Evolutionary conservation across 2,113 vertebrate genomes (phyloP).

Genomic region (Dromaius novaehollandiae): DNA sequence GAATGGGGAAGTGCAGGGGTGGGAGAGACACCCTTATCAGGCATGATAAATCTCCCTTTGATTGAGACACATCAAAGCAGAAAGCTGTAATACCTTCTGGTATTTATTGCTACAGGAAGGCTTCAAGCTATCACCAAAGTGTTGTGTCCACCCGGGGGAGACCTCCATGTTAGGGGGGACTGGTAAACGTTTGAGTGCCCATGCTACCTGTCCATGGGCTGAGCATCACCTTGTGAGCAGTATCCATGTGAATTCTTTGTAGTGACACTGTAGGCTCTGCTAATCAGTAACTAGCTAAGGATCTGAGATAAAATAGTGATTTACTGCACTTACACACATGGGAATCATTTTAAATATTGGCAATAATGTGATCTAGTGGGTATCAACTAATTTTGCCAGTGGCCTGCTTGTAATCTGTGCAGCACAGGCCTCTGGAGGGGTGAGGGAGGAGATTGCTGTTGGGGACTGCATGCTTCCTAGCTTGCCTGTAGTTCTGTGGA

Average conservation of each 20-base stretch:
- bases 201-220: neutral
- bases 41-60: neutral
- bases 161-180: neutral
- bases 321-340: neutral
- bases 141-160: neutral
- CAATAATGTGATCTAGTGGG: rapidly evolving
- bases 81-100: neutral
- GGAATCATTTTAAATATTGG: neutral
- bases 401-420: neutral
- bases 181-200: neutral
- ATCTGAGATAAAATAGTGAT: neutral
- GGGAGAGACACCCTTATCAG: neutral
- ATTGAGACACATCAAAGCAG: neutral
- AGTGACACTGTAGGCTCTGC: neutral
- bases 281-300: neutral
- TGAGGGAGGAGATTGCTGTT: neutral
- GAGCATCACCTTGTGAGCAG: neutral
- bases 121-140: neutral
- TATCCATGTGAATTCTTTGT: neutral
- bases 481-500: neutral
- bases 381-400: neutral
- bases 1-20: neutral
- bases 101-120: neutral
- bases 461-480: neutral
- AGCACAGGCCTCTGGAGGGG: rapidly evolving